Conservation (phyloP, 2,797 vertebrate species). For the Sparidentex hasta region DNA sequence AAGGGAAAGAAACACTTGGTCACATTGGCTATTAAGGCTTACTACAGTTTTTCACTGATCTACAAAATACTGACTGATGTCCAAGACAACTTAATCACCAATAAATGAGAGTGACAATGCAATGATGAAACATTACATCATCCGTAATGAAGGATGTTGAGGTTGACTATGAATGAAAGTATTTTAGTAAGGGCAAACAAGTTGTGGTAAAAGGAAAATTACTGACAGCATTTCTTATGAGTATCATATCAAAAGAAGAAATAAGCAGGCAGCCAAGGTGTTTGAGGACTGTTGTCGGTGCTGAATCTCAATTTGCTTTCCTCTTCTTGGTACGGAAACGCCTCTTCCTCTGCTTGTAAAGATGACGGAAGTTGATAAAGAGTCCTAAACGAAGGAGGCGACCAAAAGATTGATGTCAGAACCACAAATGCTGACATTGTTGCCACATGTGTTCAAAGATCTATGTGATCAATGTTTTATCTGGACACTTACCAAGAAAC, state of each 20-base stretch:
- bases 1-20: neutral
- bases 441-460: slow-evolving; percentile 10
- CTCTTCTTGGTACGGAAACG: slow-evolving; percentile 92
- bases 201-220: neutral
- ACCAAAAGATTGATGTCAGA: neutral
- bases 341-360: slow-evolving; percentile 93
- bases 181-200: slow-evolving; percentile 3
- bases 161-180: neutral
- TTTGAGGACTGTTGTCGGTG: slow-evolving; percentile 3
- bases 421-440: slow-evolving; percentile 5
- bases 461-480: neutral
- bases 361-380: slow-evolving; percentile 91
- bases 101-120: neutral
- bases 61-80: neutral
- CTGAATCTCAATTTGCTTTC: slow-evolving; percentile 87
- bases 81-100: slow-evolving; percentile 2
- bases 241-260: slow-evolving; percentile 14
- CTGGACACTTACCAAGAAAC: slow-evolving; percentile 90
- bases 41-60: neutral
- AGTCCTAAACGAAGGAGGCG: slow-evolving; percentile 81
- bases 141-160: neutral
- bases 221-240: neutral
- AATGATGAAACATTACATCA: slow-evolving; percentile 20
- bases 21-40: slow-evolving; percentile 22
- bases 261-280: slow-evolving; percentile 63